These are phyloP conservation scores for Callocephalon fimbriatum DNA, from an alignment of 2,113 vertebrate genomes.

Conservation along the genomic window DNA sequence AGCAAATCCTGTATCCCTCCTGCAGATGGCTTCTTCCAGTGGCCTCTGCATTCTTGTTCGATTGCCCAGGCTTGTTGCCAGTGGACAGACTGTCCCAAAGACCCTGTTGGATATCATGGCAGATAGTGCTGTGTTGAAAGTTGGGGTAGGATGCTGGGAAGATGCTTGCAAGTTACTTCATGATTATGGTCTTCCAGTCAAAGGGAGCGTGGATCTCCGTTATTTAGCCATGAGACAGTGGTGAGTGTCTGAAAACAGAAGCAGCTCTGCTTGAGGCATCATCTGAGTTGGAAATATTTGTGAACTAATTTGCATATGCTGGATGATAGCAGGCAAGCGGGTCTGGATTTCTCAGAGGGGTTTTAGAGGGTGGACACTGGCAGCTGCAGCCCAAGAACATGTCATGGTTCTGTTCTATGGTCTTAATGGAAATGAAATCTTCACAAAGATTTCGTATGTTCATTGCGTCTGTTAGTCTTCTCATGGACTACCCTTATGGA, in stretches of 20 bases:
- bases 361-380: neutral
- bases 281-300: neutral
- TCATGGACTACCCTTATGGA: neutral
- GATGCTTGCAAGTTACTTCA: slow-evolving; percentile 88
- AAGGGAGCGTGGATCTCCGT: slow-evolving; percentile 89
- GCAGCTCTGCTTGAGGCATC: neutral
- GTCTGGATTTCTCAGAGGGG: neutral
- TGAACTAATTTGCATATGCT: neutral
- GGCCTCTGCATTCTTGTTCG: slow-evolving; percentile 89
- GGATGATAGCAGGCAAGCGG: neutral
- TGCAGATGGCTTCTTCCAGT: slow-evolving; percentile 90
- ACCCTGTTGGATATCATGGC: slow-evolving; percentile 83
- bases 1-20: slow-evolving; percentile 84
- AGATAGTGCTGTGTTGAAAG: slow-evolving; percentile 86
- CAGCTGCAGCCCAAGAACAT: neutral
- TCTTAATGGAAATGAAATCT: neutral
- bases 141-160: slow-evolving; percentile 93
- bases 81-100: slow-evolving; percentile 79
- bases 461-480: neutral
- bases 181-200: slow-evolving; percentile 86
- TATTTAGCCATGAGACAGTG: slow-evolving; percentile 88
- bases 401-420: neutral
- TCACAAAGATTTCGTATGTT: neutral
- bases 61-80: slow-evolving; percentile 79
- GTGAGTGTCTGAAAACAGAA: slow-evolving; percentile 63